phyloP scores from a whole-genome alignment of 2,888 invertebrate species.

The Andrena dorsata region DNA sequence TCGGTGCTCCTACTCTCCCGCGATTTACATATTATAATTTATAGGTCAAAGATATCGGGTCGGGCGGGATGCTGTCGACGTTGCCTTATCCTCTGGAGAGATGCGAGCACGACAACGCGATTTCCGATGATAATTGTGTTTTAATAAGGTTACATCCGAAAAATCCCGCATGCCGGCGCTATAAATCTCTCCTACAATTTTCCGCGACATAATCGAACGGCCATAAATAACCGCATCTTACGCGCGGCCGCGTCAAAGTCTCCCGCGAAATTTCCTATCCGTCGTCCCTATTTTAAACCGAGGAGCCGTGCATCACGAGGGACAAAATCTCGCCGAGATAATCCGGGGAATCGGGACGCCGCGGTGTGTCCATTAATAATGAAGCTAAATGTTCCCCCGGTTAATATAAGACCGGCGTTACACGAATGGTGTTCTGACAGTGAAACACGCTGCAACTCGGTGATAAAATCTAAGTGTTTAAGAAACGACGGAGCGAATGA shows the following conservation, averaged over 20 bases:
- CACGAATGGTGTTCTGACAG: constrained; percentile 41
- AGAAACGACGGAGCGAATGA: constrained; percentile 70
- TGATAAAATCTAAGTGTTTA: constrained; percentile 72
- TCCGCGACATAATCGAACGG: no score
- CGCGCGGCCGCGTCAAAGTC: no score
- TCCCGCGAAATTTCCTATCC: no score
- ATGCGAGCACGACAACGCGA: constrained; percentile 41
- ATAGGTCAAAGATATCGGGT: constrained; percentile 75
- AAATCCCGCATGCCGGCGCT: not conserved
- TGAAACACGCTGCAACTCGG: constrained; percentile 45
- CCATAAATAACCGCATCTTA: no score
- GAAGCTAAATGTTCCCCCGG: constrained; percentile 11
- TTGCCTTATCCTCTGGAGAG: constrained; percentile 30
- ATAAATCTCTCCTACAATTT: not conserved
- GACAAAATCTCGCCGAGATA: not conserved
- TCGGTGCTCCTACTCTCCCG: constrained; percentile 50
- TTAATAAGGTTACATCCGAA: constrained; percentile 18
- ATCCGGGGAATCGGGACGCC: constrained; percentile 9
- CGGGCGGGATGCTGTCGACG: constrained; percentile 43
- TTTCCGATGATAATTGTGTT: constrained; percentile 55
- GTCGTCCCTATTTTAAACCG: no score
- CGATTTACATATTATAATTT: constrained; percentile 81
- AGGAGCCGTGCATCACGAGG: not conserved
- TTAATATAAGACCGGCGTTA: constrained; percentile 15
- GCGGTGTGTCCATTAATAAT: constrained; percentile 13